Evolutionary conservation across 2,797 vertebrate genomes (phyloP).

Genomic region (Linurgus olivaceus): DNA sequence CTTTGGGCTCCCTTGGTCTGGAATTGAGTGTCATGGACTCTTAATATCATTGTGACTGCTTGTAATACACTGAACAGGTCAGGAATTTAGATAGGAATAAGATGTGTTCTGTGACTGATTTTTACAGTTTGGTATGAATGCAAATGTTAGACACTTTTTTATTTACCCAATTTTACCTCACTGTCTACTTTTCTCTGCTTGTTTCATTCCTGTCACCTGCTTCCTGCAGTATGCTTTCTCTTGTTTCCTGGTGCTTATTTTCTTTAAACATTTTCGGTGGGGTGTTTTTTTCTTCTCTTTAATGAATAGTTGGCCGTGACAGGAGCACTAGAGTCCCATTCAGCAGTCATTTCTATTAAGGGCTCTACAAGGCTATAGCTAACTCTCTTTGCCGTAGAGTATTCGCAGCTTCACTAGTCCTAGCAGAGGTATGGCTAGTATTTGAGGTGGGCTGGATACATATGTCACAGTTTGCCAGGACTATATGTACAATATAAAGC

Average conservation of each 20-base stretch:
- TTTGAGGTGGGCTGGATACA: not conserved
- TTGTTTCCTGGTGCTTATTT: not conserved
- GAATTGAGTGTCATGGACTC: not conserved
- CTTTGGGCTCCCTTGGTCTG: not conserved
- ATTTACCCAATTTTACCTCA: not conserved
- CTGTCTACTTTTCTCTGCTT: not conserved
- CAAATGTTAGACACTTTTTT: not conserved
- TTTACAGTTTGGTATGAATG: not conserved
- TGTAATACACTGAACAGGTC: not conserved
- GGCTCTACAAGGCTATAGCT: not conserved
- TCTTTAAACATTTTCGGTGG: not conserved
- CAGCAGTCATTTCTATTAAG: not conserved
- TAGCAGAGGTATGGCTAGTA: not conserved
- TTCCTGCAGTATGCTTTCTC: not conserved
- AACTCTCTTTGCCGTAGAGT: not conserved
- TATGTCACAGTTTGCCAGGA: not conserved
- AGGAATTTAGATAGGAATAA: not conserved
- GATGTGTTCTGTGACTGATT: not conserved
- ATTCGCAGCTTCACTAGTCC: not conserved
- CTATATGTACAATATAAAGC: not conserved
- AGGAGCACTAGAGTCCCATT: not conserved
- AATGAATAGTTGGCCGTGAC: not conserved
- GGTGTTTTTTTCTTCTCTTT: not conserved
- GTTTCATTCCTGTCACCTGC: not conserved
- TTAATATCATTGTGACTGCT: fast-evolving